Conservation (phyloP, 2,113 vertebrate genomes). For the Cathartes aura region DNA sequence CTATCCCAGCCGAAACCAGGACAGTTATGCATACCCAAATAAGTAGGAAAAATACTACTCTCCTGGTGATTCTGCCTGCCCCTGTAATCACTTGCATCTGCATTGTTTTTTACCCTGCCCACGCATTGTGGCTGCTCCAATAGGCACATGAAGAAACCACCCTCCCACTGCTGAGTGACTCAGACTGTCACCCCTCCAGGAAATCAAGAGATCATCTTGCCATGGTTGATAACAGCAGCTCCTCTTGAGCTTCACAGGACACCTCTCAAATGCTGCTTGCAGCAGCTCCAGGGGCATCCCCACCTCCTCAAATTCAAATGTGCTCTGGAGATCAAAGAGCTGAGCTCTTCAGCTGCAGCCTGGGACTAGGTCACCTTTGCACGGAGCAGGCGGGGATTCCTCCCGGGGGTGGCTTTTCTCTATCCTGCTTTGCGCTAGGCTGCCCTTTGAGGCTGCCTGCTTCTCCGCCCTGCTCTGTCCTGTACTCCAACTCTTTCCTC, state of each 20-base stretch:
- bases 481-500: not conserved
- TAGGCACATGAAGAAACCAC: not conserved
- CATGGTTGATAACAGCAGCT: not conserved
- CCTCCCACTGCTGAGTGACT: slow-evolving; percentile 14
- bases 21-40: not conserved
- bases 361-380: not conserved
- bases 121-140: not conserved
- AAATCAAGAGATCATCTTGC: not conserved
- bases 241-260: not conserved
- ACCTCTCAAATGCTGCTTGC: not conserved
- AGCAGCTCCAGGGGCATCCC: not conserved
- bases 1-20: too few relatives aligned
- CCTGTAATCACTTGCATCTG: not conserved
- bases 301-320: not conserved
- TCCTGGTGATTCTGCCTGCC: not conserved
- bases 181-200: slow-evolving; percentile 4
- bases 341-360: not conserved
- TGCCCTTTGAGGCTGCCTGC: not conserved
- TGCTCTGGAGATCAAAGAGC: not conserved
- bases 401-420: not conserved
- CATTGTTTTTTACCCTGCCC: slow-evolving; percentile 3
- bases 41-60: not conserved
- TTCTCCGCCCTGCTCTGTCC: not conserved
- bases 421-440: not conserved
- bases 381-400: not conserved